A percentile compares a stretch with the other conserved stretches of the same genome.
These are phyloP conservation scores for Leucozona laternaria DNA, from an alignment of 2,888 invertebrate genomes.

Conservation along the genomic window DNA sequence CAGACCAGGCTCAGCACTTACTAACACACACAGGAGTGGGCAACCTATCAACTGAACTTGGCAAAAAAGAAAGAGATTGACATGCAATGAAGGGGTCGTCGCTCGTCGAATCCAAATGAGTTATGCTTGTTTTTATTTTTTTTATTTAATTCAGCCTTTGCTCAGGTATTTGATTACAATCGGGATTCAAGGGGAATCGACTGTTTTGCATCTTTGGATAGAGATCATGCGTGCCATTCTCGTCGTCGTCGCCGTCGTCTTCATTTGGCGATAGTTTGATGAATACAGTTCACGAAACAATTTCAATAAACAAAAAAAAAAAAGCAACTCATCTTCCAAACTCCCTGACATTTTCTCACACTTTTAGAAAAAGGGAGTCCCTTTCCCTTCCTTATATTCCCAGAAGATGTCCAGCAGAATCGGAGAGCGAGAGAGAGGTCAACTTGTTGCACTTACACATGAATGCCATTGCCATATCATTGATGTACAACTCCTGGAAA, in stretches of 20 bases:
- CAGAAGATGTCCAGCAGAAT: constrained; percentile 5
- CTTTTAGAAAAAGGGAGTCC: constrained; percentile 8
- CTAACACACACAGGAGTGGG: constrained; percentile 60
- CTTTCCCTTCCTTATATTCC: background rate
- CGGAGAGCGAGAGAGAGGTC: constrained; percentile 39
- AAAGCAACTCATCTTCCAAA: constrained; percentile 19
- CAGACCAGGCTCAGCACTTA: background rate
- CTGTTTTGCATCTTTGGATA: constrained; percentile 37
- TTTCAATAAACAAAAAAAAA: constrained; percentile 1
- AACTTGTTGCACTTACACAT: constrained; percentile 59
- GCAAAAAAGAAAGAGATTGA: constrained; percentile 51
- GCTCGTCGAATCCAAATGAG: constrained; percentile 52
- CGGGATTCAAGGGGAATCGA: constrained; percentile 2
- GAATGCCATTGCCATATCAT: constrained; percentile 48
- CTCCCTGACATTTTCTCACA: constrained; percentile 55
- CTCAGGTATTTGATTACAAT: constrained; percentile 71
- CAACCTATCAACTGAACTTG: constrained; percentile 67
- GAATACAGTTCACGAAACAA: constrained; percentile 47
- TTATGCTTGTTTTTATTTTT: constrained; percentile 23
- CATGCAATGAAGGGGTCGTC: constrained; percentile 64
- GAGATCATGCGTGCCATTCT: constrained; percentile 63
- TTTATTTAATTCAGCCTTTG: constrained; percentile 3
- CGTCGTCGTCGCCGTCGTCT: constrained; percentile 2
- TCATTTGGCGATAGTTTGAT: constrained; percentile 56
- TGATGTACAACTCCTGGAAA: constrained; percentile 66